Percentiles rank a stretch among this genome's conserved stretches.
phyloP scores from a whole-genome alignment of 2,113 vertebrate species.

The Prunella himalayana region DNA sequence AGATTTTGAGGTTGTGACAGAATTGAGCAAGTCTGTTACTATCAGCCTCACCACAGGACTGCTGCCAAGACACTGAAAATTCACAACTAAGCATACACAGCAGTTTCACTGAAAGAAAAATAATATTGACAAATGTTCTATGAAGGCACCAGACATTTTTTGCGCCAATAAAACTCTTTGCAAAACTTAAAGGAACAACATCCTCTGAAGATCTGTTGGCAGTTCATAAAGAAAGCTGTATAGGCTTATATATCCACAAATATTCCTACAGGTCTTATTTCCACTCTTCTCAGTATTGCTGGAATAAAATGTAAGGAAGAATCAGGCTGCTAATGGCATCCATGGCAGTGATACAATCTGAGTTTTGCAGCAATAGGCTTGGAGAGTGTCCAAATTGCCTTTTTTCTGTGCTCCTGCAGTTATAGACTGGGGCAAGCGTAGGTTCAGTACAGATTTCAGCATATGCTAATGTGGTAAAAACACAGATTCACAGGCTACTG shows the following conservation, averaged over 20 bases:
- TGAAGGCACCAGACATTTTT: background rate
- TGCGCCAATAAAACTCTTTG: background rate
- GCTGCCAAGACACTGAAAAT: constrained; percentile 14
- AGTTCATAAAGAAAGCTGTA: background rate
- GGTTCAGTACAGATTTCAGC: background rate
- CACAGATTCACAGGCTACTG: background rate
- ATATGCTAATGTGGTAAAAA: background rate
- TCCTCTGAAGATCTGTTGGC: background rate
- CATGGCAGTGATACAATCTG: background rate
- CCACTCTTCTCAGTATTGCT: background rate
- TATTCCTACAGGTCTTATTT: background rate
- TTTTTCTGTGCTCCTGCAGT: background rate
- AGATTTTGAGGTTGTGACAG: background rate
- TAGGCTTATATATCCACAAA: background rate
- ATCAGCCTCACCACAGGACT: background rate
- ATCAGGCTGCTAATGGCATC: background rate
- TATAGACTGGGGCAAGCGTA: background rate
- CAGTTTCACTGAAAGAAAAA: background rate
- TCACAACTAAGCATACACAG: background rate
- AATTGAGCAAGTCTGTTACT: background rate
- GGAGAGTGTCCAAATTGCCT: background rate
- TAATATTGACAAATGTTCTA: background rate
- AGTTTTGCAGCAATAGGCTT: background rate
- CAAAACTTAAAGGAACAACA: background rate
- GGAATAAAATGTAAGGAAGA: background rate